A percentile compares a stretch with the other conserved stretches of the same genome.
Evolutionary conservation across 2,113 vertebrate species (phyloP).

Genomic region (Melanerpes formicivorus): DNA sequence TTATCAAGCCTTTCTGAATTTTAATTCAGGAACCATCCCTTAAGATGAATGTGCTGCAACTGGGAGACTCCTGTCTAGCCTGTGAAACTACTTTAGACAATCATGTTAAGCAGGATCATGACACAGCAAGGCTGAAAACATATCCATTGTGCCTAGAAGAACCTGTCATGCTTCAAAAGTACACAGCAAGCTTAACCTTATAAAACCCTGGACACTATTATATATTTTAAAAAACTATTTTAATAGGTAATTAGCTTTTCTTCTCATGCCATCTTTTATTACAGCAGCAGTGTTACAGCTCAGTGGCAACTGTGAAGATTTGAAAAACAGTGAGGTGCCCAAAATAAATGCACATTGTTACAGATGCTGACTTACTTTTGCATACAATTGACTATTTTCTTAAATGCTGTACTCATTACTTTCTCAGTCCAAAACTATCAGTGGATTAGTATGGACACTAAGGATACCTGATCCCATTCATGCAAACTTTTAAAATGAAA

Average conservation of each 20-base stretch:
- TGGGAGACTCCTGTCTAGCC: neutral
- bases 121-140: neutral
- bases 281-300: neutral
- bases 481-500: neutral
- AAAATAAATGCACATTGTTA: neutral
- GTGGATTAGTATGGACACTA: neutral
- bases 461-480: neutral
- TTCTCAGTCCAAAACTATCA: neutral
- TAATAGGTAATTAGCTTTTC: neutral
- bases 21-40: neutral
- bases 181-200: neutral
- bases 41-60: neutral
- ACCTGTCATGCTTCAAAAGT: neutral
- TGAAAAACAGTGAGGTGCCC: neutral
- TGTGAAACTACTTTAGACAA: neutral
- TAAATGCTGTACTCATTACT: neutral
- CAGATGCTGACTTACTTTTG: neutral
- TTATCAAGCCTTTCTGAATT: neutral
- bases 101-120: neutral
- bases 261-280: neutral
- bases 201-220: neutral
- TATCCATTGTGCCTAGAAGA: neutral
- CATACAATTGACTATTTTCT: neutral
- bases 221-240: neutral
- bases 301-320: neutral